These are phyloP conservation scores for Oncorhynchus kisutch DNA, from an alignment of 2,113 vertebrate genomes.

Conservation along the genomic window DNA sequence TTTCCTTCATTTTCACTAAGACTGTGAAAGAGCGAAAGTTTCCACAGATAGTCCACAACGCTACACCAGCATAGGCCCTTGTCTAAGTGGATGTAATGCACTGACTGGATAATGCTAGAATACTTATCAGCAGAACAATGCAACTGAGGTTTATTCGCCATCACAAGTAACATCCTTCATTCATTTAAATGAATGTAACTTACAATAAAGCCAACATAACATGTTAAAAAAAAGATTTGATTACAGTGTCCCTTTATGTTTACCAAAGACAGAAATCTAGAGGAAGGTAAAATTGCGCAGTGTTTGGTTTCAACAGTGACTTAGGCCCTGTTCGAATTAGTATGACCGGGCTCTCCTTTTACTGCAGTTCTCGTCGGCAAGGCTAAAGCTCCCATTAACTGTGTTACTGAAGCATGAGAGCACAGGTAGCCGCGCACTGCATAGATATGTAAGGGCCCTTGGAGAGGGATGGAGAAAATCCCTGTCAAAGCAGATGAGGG, in stretches of 20 bases:
- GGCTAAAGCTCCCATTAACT: constrained; percentile 62
- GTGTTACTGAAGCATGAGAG: constrained; percentile 59
- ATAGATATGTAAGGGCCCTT: constrained; percentile 34
- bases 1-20: constrained; percentile 10
- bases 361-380: constrained; percentile 44
- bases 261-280: neutral
- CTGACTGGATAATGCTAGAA: neutral
- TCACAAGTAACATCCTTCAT: neutral
- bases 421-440: constrained; percentile 41
- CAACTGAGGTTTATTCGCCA: neutral
- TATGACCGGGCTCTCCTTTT: constrained; percentile 45
- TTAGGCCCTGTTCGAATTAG: constrained; percentile 38
- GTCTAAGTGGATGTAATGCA: neutral
- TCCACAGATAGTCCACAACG: neutral
- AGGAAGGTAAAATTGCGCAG: constrained; percentile 11
- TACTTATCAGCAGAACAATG: no score
- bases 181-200: neutral
- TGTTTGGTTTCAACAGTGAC: constrained; percentile 19
- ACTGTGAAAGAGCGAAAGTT: neutral
- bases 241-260: neutral
- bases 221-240: neutral
- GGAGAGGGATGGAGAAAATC: constrained; percentile 29
- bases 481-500: constrained; percentile 40
- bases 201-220: neutral
- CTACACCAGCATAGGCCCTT: no score